Conservation (phyloP, 2,797 vertebrate genomes). For the Numenius phaeopus region DNA sequence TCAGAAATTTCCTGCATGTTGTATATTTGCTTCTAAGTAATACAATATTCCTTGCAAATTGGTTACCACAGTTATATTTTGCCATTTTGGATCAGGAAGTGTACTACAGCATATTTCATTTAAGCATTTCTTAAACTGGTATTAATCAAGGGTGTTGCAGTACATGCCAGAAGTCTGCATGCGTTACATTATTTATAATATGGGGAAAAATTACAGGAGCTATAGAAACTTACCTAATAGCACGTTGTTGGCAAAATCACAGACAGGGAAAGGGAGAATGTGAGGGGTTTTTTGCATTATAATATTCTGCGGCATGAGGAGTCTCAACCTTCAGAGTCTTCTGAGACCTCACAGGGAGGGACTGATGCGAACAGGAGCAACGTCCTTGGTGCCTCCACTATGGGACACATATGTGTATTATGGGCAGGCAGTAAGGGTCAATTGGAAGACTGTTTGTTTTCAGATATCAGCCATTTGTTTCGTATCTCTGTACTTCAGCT, state of each 20-base stretch:
- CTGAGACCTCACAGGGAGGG: accelerated
- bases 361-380: neutral
- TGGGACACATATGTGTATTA: accelerated
- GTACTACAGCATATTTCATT: neutral
- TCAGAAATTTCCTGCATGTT: neutral
- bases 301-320: neutral
- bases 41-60: neutral
- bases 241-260: neutral
- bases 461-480: neutral
- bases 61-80: neutral
- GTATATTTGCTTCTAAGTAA: neutral
- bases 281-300: accelerated
- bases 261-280: neutral
- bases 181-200: neutral
- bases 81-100: neutral
- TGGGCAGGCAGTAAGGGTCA: accelerated
- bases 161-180: neutral
- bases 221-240: neutral
- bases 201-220: neutral
- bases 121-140: neutral
- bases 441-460: neutral
- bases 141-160: neutral
- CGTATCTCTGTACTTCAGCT: neutral
- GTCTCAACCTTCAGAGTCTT: neutral
- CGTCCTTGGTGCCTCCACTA: neutral